These are phyloP conservation scores for Aptenodytes forsteri DNA, from an alignment of 2,113 vertebrate genomes.

Conservation along the genomic window DNA sequence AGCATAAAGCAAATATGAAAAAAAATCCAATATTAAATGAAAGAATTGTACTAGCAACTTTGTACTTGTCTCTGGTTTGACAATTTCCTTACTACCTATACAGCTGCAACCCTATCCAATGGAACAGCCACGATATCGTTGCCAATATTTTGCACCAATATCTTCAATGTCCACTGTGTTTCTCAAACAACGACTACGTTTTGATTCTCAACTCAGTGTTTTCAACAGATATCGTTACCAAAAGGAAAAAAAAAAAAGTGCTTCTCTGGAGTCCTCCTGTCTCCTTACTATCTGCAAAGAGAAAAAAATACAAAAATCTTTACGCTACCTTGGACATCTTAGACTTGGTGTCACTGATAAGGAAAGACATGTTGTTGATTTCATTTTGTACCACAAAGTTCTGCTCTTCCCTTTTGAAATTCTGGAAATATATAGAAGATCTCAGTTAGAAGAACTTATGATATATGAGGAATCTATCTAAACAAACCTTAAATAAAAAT, in stretches of 20 bases:
- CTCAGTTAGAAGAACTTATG: background rate
- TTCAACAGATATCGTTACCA: background rate
- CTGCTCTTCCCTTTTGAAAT: slow-evolving; percentile 97
- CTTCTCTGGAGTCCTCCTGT: background rate
- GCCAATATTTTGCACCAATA: background rate
- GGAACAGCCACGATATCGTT: background rate
- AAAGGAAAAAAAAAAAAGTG: background rate
- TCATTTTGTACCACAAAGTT: slow-evolving; percentile 98
- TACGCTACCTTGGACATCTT: slow-evolving; percentile 94
- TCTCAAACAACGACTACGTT: background rate
- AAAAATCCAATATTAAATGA: background rate
- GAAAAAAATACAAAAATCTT: background rate
- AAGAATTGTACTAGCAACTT: background rate
- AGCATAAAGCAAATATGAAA: background rate
- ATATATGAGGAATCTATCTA: background rate
- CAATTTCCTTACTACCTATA: background rate
- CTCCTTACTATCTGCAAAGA: background rate
- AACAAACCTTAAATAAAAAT: background rate
- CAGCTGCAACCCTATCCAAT: background rate
- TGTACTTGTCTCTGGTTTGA: background rate
- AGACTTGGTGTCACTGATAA: slow-evolving; percentile 94
- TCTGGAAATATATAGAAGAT: slow-evolving; percentile 74
- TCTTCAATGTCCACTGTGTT: background rate
- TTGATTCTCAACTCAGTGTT: background rate
- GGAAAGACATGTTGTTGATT: slow-evolving; percentile 99